A percentile compares a stretch with the other conserved stretches of the same genome.
Conservation (phyloP, 2,113 vertebrate genomes). For the Pluvialis apricaria region DNA sequence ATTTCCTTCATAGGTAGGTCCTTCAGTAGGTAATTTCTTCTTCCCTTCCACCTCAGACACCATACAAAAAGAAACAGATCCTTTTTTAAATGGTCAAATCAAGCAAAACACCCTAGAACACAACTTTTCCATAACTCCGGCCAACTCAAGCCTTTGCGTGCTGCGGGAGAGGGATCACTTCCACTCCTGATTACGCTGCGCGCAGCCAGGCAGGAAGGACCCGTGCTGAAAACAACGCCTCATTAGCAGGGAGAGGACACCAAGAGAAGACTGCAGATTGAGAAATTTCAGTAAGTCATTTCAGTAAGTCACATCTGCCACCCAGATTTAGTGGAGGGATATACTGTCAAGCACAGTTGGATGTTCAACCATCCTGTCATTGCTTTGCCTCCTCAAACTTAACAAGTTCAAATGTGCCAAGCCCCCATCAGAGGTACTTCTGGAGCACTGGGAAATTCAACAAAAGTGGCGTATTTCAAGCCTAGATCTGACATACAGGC, state of each 20-base stretch:
- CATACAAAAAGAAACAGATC: background rate
- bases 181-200: background rate
- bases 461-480: slow-evolving; percentile 15
- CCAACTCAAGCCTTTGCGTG: background rate
- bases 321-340: slow-evolving; percentile 34
- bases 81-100: background rate
- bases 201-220: background rate
- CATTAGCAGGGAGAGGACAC: slow-evolving; percentile 6
- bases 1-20: background rate
- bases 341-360: slow-evolving; percentile 37
- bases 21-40: background rate
- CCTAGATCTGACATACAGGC: background rate
- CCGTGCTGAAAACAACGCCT: background rate
- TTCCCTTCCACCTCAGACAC: background rate
- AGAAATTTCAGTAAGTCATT: slow-evolving; percentile 38
- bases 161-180: background rate
- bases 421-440: background rate
- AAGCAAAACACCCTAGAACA: background rate
- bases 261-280: background rate
- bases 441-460: slow-evolving; percentile 19
- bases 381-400: slow-evolving; percentile 36
- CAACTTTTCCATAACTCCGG: background rate
- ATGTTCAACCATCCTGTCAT: slow-evolving; percentile 30
- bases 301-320: slow-evolving; percentile 47
- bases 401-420: slow-evolving; percentile 18